Evolutionary conservation across 2,888 invertebrate species (phyloP), one percentile per base, ranked within the genome.

Genomic region (Exocentrus adspersus): DNA sequence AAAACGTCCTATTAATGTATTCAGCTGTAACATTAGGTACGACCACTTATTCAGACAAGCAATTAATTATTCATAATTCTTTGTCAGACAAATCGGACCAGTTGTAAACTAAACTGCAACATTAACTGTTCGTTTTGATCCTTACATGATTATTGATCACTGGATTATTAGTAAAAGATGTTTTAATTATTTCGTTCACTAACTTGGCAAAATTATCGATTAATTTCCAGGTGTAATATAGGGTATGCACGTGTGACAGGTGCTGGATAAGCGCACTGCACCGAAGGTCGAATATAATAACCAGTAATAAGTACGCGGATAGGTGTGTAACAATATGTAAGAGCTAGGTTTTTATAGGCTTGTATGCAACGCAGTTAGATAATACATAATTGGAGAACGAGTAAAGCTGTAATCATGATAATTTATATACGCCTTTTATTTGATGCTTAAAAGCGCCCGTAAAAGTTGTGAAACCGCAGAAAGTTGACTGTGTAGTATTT

Each of bases 341-440:
- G 21, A 53, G 41, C 16, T 53, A 37, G 19, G 21, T 41, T 53
- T 53, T 53, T 53, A 53, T 41, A 20, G 41, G 53, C 24, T 41
- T 17, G 20, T 10, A 53, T 42, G 21, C 37, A 53, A 12, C n/a
- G 20, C 30, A 52, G 41, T 53, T 53, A 41, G 21, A 53, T 42
- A 53, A 42, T 37, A 14, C 21, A 53, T 41, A 53, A 53, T 20
- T 17, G 52, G n/a, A n/a, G n/a, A 37, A 19, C 20, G 37, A 14
- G 37, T 28, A 45, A 20, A 45, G 20, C 17, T 45, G 45, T 20
- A 45, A 45, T 24, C 24, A 12, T 2, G 37, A 37, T 5, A 37
- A 37, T 12, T 37, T 37, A 37, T 37, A 37, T 37, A n/a, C 2
- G 9, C 6, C 12, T 14, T 12, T n/a, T 12, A 37, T 12, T 37